Conservation (phyloP, 2,113 vertebrate species). For the Burhinus oedicnemus region DNA sequence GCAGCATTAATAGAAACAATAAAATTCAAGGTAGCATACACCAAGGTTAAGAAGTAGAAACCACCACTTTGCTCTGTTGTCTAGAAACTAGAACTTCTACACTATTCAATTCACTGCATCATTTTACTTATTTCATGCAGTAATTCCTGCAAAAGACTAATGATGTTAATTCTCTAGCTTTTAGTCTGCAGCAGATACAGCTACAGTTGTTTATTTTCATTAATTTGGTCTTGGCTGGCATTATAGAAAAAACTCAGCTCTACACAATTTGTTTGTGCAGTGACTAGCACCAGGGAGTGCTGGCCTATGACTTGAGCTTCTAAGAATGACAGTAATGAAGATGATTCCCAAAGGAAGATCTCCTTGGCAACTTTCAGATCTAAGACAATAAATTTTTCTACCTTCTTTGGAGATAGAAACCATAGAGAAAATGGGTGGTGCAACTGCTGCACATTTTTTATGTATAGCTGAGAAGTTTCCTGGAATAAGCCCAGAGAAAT, state of each 20-base stretch:
- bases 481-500: constrained; percentile 17
- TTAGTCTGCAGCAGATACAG: neutral
- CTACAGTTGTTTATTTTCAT: constrained; percentile 21
- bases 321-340: constrained; percentile 35
- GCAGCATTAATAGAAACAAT: neutral
- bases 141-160: neutral
- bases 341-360: constrained; percentile 23
- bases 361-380: constrained; percentile 15
- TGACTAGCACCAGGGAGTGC: neutral
- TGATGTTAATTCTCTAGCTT: neutral
- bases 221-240: neutral
- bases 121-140: neutral
- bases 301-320: constrained; percentile 29
- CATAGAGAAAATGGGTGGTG: neutral
- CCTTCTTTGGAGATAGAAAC: constrained; percentile 40
- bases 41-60: neutral
- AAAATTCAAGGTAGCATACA: neutral
- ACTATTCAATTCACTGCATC: neutral
- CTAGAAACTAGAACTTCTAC: neutral
- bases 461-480: neutral
- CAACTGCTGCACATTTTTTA: neutral
- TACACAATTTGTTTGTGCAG: neutral
- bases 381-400: constrained; percentile 38
- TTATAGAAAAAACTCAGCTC: neutral
- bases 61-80: neutral